These are phyloP conservation scores for Phylloscopus whistleri DNA, from an alignment of 2,113 vertebrate genomes.

Conservation along the genomic window DNA sequence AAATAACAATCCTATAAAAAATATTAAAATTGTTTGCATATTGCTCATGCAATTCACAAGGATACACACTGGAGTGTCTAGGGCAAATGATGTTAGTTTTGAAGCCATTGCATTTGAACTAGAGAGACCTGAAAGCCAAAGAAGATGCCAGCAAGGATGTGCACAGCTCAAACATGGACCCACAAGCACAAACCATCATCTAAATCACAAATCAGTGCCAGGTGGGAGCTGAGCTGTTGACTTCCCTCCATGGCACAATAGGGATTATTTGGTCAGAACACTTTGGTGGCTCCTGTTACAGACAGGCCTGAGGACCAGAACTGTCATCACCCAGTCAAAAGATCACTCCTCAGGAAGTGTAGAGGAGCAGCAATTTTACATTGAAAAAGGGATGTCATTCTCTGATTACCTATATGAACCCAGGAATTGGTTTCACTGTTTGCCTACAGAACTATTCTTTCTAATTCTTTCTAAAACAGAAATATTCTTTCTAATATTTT, in stretches of 20 bases:
- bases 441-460: neutral
- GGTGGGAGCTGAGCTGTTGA: neutral
- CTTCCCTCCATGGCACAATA: neutral
- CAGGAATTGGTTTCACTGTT: neutral
- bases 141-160: neutral
- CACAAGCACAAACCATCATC: neutral
- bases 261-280: neutral
- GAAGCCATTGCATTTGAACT: neutral
- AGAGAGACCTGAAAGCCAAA: neutral
- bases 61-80: neutral
- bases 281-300: neutral
- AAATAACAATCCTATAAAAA: neutral
- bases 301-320: neutral
- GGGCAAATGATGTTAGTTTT: neutral
- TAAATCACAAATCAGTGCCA: neutral
- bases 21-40: neutral
- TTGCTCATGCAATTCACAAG: neutral
- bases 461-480: too few relatives aligned
- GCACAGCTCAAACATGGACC: neutral
- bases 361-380: neutral
- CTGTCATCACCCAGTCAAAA: neutral
- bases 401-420: neutral
- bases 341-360: neutral
- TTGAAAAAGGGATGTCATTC: neutral
- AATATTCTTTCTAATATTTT: neutral